These are phyloP conservation scores for Hypomecis atomaria DNA, from an alignment of 2,888 invertebrate genomes.

Conservation along the genomic window DNA sequence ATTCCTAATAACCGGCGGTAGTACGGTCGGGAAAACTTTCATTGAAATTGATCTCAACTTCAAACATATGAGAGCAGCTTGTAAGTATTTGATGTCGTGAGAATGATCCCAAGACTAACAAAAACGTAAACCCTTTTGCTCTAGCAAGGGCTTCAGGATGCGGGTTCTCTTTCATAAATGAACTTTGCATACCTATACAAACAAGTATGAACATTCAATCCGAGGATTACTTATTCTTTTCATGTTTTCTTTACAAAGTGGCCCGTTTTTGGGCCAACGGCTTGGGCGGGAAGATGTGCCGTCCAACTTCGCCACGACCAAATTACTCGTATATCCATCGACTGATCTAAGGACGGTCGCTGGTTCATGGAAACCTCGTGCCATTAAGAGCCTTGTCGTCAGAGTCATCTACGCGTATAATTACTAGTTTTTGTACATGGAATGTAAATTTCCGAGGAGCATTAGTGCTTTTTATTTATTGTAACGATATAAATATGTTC, in stretches of 20 bases:
- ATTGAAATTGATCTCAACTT: slow-evolving; percentile 26
- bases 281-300: neutral
- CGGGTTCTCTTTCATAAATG: neutral
- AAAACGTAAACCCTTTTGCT: slow-evolving; percentile 6
- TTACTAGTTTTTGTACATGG: too few relatives aligned
- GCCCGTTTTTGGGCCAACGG: neutral
- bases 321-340: slow-evolving; percentile 2
- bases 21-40: slow-evolving; percentile 20
- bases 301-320: neutral
- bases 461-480: too few relatives aligned
- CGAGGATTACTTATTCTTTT: slow-evolving; percentile 8
- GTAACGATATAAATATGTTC: too few relatives aligned
- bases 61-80: slow-evolving; percentile 1
- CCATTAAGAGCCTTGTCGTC: neutral
- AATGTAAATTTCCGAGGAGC: too few relatives aligned
- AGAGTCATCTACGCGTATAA: too few relatives aligned
- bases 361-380: slow-evolving; percentile 9
- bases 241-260: slow-evolving; percentile 12
- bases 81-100: slow-evolving; percentile 10
- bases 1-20: slow-evolving; percentile 6
- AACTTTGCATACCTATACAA: slow-evolving; percentile 3
- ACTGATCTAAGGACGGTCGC: slow-evolving; percentile 2
- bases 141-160: slow-evolving; percentile 2
- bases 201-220: slow-evolving; percentile 1
- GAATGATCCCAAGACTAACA: slow-evolving; percentile 1